phyloP scores from a whole-genome alignment of 2,113 vertebrate genomes.

The Cairina moschata region DNA sequence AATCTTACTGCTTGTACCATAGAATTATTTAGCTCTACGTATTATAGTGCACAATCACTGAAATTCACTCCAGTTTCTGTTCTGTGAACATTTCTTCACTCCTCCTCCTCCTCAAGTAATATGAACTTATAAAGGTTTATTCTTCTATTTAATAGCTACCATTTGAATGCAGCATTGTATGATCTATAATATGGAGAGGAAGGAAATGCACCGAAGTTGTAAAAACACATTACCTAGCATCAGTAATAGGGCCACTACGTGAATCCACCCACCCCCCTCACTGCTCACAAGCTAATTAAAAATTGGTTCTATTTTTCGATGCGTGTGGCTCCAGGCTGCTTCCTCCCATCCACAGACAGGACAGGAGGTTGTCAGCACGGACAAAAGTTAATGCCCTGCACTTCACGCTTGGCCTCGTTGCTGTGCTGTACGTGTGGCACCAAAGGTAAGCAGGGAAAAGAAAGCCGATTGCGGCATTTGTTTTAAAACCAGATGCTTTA shows the following conservation, averaged over 20 bases:
- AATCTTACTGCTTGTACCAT: not conserved
- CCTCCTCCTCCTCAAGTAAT: not conserved
- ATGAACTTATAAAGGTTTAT: not conserved
- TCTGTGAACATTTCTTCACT: not conserved
- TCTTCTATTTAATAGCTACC: not conserved
- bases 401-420: not conserved
- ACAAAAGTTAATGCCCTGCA: not conserved
- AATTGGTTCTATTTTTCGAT: not conserved
- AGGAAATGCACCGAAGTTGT: not conserved
- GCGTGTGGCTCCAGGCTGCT: rapidly evolving
- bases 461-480: not conserved
- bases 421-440: not conserved
- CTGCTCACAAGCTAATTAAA: not conserved
- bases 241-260: not conserved
- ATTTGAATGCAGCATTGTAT: not conserved
- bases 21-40: not conserved
- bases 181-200: not conserved
- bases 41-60: not conserved
- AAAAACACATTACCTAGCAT: not conserved
- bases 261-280: not conserved
- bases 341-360: not conserved
- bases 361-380: not conserved
- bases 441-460: not conserved
- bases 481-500: not conserved
- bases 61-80: not conserved